Base-by-base conservation (phyloP, 2,113 vertebrate genomes). In the Propithecus coquereli region DNA sequence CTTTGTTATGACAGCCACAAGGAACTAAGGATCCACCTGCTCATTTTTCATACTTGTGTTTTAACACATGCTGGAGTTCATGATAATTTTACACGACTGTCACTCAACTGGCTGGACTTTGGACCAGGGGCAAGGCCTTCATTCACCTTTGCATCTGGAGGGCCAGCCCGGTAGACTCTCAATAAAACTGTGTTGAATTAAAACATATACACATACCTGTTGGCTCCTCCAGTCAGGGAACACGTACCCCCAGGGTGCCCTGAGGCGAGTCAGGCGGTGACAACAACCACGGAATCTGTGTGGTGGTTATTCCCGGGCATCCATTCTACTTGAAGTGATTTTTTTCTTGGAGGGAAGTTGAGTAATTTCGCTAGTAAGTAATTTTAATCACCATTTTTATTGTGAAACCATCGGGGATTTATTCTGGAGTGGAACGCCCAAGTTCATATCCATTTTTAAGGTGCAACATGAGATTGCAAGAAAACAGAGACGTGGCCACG, bases 401-500 rank as follows among this genome's bases (percentile, higher is more conserved):
- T 88, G 47, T 27, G 22, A 85, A 91, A 37, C 22, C 25, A n/a
- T 20, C 20, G 11, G 80, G 23, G 18, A 50, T 65, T 76, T 79
- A 91, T 16, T 66, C 34, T 87, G 22, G n/a, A 32, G 11, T 34
- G 25, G 18, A 77, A 82, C 14, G 1, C 32, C 27, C 8, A 32
- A 6, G 61, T 54, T 34, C 22, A 8, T 61, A 6, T 43, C 40
- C 54, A 57, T 91, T 66, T 73, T 54, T 18, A n/a, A 77, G 23
- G 13, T 20, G 30, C 84, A 65, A 37, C 40, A 52, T 13, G 57
- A 81, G 47, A 65, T 57, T 71, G 43, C 30, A 61, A 27, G 76
- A 30, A 70, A 18, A 27, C 0, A 3, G 63, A 25, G 27, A 71
- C 9, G 4, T 3, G 1, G 20, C 0, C 0, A 11, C 0, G 11